Percentiles rank a stretch among this genome's conserved stretches.
Evolutionary conservation across 2,113 vertebrate genomes (phyloP).

Genomic region (Conger conger): DNA sequence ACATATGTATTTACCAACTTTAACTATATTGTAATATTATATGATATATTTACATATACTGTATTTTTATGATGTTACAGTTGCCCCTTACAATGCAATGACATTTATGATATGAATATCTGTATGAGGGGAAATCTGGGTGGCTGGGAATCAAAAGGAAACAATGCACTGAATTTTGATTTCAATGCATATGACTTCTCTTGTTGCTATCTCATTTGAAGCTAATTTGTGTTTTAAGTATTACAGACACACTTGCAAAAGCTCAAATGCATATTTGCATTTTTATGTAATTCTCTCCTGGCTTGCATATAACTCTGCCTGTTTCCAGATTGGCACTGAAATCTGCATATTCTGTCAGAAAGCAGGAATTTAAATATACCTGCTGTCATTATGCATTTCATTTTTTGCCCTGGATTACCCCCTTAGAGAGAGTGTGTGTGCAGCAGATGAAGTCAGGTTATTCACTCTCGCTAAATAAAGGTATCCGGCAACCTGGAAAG

Average conservation of each 20-base stretch:
- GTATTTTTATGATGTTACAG: too few species aligned
- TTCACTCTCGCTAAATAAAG: not conserved
- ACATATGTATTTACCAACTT: too few species aligned
- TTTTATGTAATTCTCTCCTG: not conserved
- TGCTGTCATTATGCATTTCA: slow-evolving; percentile 24
- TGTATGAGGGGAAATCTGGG: too few species aligned
- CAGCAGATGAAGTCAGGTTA: slow-evolving; percentile 10
- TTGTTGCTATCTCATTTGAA: not conserved
- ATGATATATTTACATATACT: too few species aligned
- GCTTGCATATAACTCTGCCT: not conserved
- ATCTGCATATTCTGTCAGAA: slow-evolving; percentile 7
- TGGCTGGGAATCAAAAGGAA: not conserved
- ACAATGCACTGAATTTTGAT: not conserved
- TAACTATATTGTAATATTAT: too few species aligned
- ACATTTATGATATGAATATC: too few species aligned
- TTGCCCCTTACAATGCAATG: too few species aligned
- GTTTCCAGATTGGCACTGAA: slow-evolving; percentile 1
- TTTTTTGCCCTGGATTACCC: slow-evolving; percentile 15
- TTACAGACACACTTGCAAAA: not conserved
- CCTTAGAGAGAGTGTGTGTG: not conserved
- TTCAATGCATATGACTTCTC: not conserved
- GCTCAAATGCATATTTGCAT: not conserved
- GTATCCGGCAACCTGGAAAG: slow-evolving; percentile 2
- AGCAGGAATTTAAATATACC: not conserved
- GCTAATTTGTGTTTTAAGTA: not conserved